Conservation (phyloP, 2,113 vertebrate species). For the Seriola rivoliana region DNA sequence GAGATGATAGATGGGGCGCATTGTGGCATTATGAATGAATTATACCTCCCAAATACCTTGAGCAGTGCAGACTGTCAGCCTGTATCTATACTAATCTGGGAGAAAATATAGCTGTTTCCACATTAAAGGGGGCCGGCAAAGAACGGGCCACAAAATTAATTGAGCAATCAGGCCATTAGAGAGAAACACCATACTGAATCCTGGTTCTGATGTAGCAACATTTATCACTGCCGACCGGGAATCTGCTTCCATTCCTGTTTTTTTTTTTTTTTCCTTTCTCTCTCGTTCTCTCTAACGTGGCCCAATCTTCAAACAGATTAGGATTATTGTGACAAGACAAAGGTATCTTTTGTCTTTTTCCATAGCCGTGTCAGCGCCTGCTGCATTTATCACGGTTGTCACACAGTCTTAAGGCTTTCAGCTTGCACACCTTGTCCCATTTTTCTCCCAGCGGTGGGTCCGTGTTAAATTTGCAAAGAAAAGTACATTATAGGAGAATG, state of each 20-base stretch:
- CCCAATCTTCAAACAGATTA: conserved; percentile 81
- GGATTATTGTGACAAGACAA: conserved; percentile 84
- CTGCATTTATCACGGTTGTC: conserved; percentile 74
- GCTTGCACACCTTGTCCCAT: conserved; percentile 63
- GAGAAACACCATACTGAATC: conserved; percentile 85
- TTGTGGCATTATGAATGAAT: conserved; percentile 96
- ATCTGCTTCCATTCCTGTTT: conserved; percentile 32
- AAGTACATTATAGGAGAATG: conserved; percentile 64
- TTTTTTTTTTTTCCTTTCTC: background rate
- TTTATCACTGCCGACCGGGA: conserved; percentile 85
- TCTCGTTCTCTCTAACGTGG: conserved; percentile 66
- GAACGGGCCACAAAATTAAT: conserved; percentile 89
- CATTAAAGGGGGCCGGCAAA: conserved; percentile 84
- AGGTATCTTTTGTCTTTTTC: conserved; percentile 79
- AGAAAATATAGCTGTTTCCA: conserved; percentile 91
- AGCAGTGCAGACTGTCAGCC: conserved; percentile 90
- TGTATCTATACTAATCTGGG: conserved; percentile 94
- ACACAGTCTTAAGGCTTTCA: conserved; percentile 70
- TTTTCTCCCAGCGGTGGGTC: conserved; percentile 70
- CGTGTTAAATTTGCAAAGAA: conserved; percentile 69
- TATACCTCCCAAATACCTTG: conserved; percentile 95
- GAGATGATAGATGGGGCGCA: conserved; percentile 91
- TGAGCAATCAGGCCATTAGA: conserved; percentile 93
- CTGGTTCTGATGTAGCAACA: conserved; percentile 80
- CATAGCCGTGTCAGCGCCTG: conserved; percentile 54